These are phyloP conservation scores for Syrmaticus mikado DNA, from an alignment of 2,113 vertebrate species.

Conservation along the genomic window DNA sequence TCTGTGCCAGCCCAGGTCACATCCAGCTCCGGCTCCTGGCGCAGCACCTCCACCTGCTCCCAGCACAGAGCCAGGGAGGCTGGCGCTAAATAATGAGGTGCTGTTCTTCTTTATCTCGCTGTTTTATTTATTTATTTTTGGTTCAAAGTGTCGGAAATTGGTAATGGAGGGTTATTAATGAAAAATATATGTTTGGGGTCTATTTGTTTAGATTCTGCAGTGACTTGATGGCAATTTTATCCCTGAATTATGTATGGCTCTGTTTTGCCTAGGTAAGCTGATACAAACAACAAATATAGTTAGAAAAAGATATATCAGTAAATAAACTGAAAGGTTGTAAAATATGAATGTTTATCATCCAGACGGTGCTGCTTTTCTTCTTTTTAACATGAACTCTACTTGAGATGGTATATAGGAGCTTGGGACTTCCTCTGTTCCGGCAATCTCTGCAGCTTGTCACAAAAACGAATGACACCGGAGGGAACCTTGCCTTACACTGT, in stretches of 20 bases:
- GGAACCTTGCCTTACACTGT: slow-evolving; percentile 1
- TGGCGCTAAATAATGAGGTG: slow-evolving; percentile 4
- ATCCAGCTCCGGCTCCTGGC: not conserved
- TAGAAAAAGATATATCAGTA: slow-evolving; percentile 61
- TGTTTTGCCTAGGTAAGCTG: slow-evolving; percentile 65
- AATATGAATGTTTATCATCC: slow-evolving; percentile 46
- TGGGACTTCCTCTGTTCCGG: slow-evolving; percentile 29
- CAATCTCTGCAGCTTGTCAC: slow-evolving; percentile 66
- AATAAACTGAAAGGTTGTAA: slow-evolving; percentile 67
- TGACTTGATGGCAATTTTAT: slow-evolving; percentile 57
- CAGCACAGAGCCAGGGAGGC: not conserved
- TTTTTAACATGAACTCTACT: slow-evolving; percentile 50
- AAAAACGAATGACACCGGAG: slow-evolving; percentile 13
- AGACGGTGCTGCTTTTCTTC: slow-evolving; percentile 8
- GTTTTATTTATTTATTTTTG: slow-evolving; percentile 38
- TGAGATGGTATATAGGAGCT: slow-evolving; percentile 18
- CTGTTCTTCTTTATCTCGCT: not conserved
- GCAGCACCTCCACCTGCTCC: not conserved
- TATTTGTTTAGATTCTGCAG: slow-evolving; percentile 37
- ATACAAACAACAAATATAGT: slow-evolving; percentile 65
- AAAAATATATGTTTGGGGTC: slow-evolving; percentile 48
- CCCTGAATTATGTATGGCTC: slow-evolving; percentile 68
- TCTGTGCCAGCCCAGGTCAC: not conserved
- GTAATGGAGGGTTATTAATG: slow-evolving; percentile 46
- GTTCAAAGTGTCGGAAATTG: slow-evolving; percentile 6